Percentiles rank a stretch among this genome's conserved stretches.
Evolutionary conservation across 2,888 invertebrate genomes (phyloP).

Genomic region (Drosophila testacea): DNA sequence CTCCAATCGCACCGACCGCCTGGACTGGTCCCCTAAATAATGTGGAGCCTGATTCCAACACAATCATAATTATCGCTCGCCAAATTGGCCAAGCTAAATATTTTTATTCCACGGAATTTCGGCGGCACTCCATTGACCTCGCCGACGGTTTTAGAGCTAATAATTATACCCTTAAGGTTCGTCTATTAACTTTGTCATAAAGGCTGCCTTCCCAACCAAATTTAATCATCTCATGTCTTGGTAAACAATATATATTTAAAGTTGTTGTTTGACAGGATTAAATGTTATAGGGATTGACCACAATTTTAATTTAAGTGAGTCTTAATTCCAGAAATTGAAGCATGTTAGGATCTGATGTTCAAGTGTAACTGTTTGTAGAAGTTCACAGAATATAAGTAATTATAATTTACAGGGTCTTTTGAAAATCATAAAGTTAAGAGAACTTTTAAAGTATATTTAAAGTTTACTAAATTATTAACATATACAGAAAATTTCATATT

Average conservation of each 20-base stretch:
- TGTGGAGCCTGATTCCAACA: slow-evolving; percentile 20
- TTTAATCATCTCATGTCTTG: not conserved
- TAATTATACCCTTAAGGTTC: slow-evolving; percentile 50
- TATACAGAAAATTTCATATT: not conserved
- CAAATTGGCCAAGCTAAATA: slow-evolving; percentile 60
- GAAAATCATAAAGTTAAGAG: no score
- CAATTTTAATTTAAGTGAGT: not conserved
- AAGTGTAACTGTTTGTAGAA: no score
- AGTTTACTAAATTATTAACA: not conserved
- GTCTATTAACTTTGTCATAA: slow-evolving; percentile 17
- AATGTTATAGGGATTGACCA: not conserved
- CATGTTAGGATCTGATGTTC: no score
- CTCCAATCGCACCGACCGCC: slow-evolving; percentile 24
- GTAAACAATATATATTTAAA: no score
- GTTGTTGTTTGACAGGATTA: not conserved
- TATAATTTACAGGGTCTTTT: no score
- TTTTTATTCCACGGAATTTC: slow-evolving; percentile 70
- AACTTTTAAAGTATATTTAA: no score
- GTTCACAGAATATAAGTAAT: no score
- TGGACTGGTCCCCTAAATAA: slow-evolving; percentile 7
- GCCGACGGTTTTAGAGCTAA: slow-evolving; percentile 42
- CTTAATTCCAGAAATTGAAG: not conserved
- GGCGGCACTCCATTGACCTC: slow-evolving; percentile 67
- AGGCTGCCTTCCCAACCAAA: slow-evolving; percentile 2
- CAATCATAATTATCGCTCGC: slow-evolving; percentile 69